Evolutionary conservation across 2,888 invertebrate species (phyloP), one percentile per base, ranked within the genome.

Genomic region (Vannuccia rotundouncinata): DNA sequence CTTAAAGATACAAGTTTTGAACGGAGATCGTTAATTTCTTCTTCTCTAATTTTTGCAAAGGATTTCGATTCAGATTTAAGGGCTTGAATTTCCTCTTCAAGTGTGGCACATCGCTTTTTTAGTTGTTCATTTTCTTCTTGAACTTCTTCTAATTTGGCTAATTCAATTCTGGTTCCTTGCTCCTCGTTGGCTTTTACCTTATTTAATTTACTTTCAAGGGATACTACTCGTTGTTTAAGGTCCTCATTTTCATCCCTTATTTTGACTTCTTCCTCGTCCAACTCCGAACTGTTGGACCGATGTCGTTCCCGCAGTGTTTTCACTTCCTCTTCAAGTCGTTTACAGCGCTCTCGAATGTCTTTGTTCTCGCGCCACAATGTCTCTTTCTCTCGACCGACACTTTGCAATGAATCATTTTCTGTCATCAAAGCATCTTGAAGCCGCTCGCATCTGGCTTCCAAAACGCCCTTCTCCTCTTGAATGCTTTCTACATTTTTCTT

Each of bases 371-470:
- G 66, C 66, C 66, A 66, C 10, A 66, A 2, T 13, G 10, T 66
- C 25, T 66, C 66, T 27, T 66, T 66, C 66, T 66, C 66, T n/a
- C 66, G 66, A n/a, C 66, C 66, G 25, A 66, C 22, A 22, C 66
- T 66, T 66, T 66, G 66, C 66, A 66, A 22, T n/a, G 66, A 66
- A 66, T 66, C 66, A 22, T 66, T 66, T 66, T 66, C 66, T 2
- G 66, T 66, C 66, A 66, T 66, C 25, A 66, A 22, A 2, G 66
- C 66, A 66, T 66, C 66, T 22, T 66, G 66, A 66, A 66, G 66
- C 13, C 66, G 66, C 13, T 5, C 25, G 66, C 66, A 66, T 22
- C 66, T 17, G 2, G 66, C 5, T 27, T 66, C 66, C 2, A 66
- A 22, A n/a, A 27, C 66, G 2, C 2, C 22, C 10, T 66, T 66